phyloP scores from a whole-genome alignment of 2,797 vertebrate species.

The Scomberomorus guttatus region DNA sequence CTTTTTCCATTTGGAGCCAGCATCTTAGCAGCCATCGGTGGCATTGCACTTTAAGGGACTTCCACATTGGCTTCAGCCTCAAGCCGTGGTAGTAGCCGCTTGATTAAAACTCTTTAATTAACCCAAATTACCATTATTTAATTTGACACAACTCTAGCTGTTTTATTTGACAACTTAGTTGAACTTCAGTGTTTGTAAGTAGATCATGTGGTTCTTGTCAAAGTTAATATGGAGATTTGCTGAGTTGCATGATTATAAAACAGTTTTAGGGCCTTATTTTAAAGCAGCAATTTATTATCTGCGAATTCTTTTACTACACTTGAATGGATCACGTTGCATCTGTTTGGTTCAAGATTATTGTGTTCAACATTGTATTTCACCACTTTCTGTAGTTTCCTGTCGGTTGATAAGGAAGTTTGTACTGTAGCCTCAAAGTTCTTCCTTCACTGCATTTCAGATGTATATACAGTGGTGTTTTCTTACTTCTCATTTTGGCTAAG shows the following conservation, averaged over 20 bases:
- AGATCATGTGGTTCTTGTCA: not conserved
- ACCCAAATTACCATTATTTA: not conserved
- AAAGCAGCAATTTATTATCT: not conserved
- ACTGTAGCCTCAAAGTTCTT: not conserved
- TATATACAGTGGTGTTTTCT: not conserved
- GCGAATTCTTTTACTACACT: not conserved
- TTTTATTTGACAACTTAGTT: not conserved
- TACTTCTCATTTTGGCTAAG: not conserved
- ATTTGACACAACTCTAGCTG: not conserved
- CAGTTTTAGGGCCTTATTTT: not conserved
- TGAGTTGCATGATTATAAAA: not conserved
- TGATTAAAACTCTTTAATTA: not conserved
- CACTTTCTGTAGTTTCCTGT: conserved; percentile 36
- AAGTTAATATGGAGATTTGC: not conserved
- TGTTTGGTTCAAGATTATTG: not conserved
- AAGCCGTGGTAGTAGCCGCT: too few relatives aligned
- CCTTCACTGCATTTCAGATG: conserved; percentile 1
- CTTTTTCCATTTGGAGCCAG: too few relatives aligned
- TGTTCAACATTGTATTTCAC: conserved; percentile 30
- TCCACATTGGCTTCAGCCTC: too few relatives aligned
- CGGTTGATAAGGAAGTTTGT: conserved; percentile 12
- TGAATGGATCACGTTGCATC: not conserved
- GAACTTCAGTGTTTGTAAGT: not conserved
- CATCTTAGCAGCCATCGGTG: too few relatives aligned
- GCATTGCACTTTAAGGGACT: too few relatives aligned